Evolutionary conservation across 2,888 invertebrate genomes (phyloP), one percentile per base, ranked within the genome.

Genomic region (Eumacrocentrus americanus): DNA sequence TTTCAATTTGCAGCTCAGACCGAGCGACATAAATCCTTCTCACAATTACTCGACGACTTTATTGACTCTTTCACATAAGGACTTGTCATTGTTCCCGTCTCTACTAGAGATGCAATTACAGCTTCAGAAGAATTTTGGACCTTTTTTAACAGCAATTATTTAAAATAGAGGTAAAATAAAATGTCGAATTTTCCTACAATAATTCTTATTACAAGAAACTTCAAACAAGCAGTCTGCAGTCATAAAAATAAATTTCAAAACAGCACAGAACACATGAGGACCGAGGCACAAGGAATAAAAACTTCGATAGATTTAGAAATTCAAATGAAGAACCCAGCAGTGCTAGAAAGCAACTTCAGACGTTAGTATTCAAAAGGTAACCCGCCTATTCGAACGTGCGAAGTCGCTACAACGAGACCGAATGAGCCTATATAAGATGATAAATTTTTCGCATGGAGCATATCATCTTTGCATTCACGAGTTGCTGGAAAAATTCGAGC

Each of bases 1-100:
- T 64, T 62, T 61, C 61, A 62, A 69, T 69, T 66, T 55, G 53
- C 64, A 56, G 62, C 53, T 64, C 57, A 61, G 62, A 69, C 67
- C 67, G 69, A 70, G 40, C 52, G 37, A 37, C 25, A 52, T 52
- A 52, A 52, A 52, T 52, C 52, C 52, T 38, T 52, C 52, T 52
- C 25, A 52, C 52, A 52, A 52, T 52, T 52, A 52, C 52, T 23
- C 52, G n/a, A 52, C 25, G 25, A 52, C n/a, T 52, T 20, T 23
- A 16, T 35, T 52, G 20, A 52, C 37, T 52, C 18, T 40, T 23
- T 52, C 23, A 37, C 52, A 38, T 12, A n/a, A n/a, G n/a, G n/a
- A n/a, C n/a, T n/a, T n/a, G n/a, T n/a, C n/a, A 1, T 35, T 38
- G 1, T 52, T 52, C 12, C 52, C 11, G 23, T n/a, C 22, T 51